Conservation (phyloP, 2,797 vertebrate species). For the Sebastes vulpes region DNA sequence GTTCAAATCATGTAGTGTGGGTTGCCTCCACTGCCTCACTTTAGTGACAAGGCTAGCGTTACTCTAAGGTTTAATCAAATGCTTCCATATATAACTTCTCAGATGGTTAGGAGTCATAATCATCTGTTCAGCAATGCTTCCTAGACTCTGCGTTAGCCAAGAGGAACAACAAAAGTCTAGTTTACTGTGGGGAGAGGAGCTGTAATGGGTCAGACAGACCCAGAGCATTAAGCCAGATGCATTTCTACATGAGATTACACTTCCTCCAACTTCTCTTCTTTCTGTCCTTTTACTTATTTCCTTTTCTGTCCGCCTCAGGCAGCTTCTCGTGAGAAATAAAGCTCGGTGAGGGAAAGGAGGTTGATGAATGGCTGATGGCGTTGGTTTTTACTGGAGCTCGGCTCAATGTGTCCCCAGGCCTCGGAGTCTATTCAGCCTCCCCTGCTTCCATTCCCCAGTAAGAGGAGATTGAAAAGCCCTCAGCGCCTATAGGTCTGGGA, state of each 20-base stretch:
- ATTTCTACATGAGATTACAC: not conserved
- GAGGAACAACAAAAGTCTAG: not conserved
- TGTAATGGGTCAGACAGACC: not conserved
- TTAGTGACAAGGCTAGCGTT: not conserved
- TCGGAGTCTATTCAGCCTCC: constrained; percentile 28
- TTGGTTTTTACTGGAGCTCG: constrained; percentile 20
- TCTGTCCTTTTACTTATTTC: constrained; percentile 10
- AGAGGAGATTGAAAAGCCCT: constrained; percentile 38
- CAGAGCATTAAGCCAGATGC: not conserved
- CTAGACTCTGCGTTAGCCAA: not conserved
- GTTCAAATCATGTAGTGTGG: not conserved
- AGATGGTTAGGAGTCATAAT: not conserved
- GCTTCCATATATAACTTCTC: not conserved
- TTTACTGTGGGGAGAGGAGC: not conserved
- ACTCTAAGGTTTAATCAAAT: not conserved
- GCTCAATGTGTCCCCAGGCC: constrained; percentile 40
- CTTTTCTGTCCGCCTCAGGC: constrained; percentile 1
- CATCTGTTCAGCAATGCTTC: not conserved
- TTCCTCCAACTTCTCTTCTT: not conserved
- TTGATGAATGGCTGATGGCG: constrained; percentile 52
- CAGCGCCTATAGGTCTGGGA: not conserved
- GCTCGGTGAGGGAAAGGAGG: not conserved
- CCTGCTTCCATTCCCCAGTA: constrained; percentile 7
- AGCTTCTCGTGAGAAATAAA: constrained; percentile 27
- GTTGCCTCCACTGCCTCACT: not conserved